Evolutionary conservation across 1,140 invertebrate species (phyloP).

Genomic region (Drosophila prosaltans): DNA sequence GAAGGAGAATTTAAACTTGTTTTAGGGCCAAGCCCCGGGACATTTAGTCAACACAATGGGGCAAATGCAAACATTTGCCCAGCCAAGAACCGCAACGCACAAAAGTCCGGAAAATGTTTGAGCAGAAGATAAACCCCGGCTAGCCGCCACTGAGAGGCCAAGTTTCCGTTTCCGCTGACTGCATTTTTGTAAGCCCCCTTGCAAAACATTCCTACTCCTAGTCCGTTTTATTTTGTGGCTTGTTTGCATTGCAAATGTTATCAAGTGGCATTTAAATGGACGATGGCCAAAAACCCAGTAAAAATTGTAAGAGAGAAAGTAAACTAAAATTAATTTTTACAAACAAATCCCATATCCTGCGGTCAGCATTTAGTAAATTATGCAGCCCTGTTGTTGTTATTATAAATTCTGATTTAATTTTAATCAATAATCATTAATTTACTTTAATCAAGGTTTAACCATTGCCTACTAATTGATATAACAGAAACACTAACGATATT

Average conservation of each 20-base stretch:
- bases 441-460: slow-evolving; percentile 55
- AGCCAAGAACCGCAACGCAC: slow-evolving; percentile 45
- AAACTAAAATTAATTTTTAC: slow-evolving; percentile 40
- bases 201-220: not conserved
- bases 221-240: slow-evolving; percentile 32
- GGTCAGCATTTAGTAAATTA: slow-evolving; percentile 30
- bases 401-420: slow-evolving; percentile 27
- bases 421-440: slow-evolving; percentile 57
- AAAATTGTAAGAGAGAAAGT: not conserved
- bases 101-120: slow-evolving; percentile 69
- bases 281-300: not conserved
- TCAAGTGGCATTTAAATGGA: slow-evolving; percentile 59
- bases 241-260: slow-evolving; percentile 72
- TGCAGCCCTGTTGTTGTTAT: slow-evolving; percentile 19
- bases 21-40: slow-evolving; percentile 10
- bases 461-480: slow-evolving; percentile 57
- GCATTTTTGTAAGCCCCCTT: slow-evolving; percentile 24
- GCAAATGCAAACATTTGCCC: slow-evolving; percentile 46
- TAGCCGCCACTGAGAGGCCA: slow-evolving; percentile 42
- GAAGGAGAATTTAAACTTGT: slow-evolving; percentile 42
- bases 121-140: slow-evolving; percentile 59
- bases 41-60: slow-evolving; percentile 46
- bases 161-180: slow-evolving; percentile 66
- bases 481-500: slow-evolving; percentile 41
- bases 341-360: no score